Percentiles rank a stretch among this genome's conserved stretches.
Conservation (phyloP, 64 coral and sea anemone genomes). For the Montipora sp. region DNA sequence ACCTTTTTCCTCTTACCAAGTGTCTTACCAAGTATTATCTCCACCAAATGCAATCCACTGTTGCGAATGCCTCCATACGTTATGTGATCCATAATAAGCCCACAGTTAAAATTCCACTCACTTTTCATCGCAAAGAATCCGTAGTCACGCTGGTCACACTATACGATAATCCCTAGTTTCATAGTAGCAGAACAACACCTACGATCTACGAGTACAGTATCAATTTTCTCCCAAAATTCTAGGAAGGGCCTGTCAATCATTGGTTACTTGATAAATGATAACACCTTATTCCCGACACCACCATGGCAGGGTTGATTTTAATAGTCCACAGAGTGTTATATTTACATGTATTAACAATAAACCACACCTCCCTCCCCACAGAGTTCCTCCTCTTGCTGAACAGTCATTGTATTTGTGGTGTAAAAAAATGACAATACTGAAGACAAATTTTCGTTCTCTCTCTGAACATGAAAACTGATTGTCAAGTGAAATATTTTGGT, state of each 20-base stretch:
- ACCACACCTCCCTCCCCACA: background rate
- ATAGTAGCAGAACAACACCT: background rate
- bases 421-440: background rate
- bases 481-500: background rate
- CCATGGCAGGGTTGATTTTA: background rate
- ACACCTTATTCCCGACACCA: background rate
- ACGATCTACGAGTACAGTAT: background rate
- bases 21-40: too few species aligned
- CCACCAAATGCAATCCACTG: too few species aligned
- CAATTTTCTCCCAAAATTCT: background rate
- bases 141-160: background rate
- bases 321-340: background rate
- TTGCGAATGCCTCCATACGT: background rate
- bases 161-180: conserved; percentile 3
- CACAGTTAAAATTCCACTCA: background rate
- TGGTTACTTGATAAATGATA: background rate
- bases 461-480: background rate
- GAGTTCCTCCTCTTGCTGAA: background rate
- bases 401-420: background rate
- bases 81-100: background rate
- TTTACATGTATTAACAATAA: background rate
- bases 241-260: background rate
- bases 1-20: background rate
- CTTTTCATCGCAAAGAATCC: background rate
- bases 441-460: background rate